Percentiles rank a stretch among this genome's conserved stretches.
Conservation (phyloP, 53 echinoderm and acorn worm species). For the Echinarachnius parma region DNA sequence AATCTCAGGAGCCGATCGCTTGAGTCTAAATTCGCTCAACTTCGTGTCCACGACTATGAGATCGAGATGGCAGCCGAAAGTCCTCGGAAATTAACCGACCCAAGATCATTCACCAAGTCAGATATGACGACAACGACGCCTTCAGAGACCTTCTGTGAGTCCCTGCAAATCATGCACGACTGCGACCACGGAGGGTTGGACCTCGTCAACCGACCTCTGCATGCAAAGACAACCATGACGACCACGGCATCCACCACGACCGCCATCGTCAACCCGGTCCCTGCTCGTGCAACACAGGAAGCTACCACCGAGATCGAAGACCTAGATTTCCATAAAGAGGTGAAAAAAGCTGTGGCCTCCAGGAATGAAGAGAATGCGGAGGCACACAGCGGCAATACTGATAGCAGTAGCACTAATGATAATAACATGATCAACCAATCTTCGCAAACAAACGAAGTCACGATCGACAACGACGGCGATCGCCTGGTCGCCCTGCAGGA, state of each 20-base stretch:
- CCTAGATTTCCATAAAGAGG: background rate
- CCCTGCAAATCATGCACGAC: conserved; percentile 26
- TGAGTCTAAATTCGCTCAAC: too few relatives aligned
- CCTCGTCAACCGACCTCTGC: background rate
- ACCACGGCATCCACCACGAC: background rate
- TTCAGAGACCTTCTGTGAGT: background rate
- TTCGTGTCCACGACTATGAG: too few relatives aligned
- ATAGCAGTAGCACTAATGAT: background rate
- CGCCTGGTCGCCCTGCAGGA: background rate
- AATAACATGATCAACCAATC: background rate
- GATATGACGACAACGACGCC: too few relatives aligned
- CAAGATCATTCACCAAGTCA: too few relatives aligned
- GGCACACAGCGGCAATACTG: background rate
- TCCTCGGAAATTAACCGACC: too few relatives aligned
- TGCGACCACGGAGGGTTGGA: conserved; percentile 1
- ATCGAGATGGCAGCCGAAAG: too few relatives aligned
- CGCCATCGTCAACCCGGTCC: conserved; percentile 11
- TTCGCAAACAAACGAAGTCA: background rate
- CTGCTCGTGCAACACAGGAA: background rate
- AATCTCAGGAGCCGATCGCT: too few relatives aligned
- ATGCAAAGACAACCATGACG: background rate
- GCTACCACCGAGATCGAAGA: background rate
- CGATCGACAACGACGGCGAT: conserved; percentile 16
- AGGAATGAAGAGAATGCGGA: background rate
- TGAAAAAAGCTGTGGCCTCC: background rate